Conservation (phyloP, 2,113 vertebrate genomes). For the Leucosticte australis region DNA sequence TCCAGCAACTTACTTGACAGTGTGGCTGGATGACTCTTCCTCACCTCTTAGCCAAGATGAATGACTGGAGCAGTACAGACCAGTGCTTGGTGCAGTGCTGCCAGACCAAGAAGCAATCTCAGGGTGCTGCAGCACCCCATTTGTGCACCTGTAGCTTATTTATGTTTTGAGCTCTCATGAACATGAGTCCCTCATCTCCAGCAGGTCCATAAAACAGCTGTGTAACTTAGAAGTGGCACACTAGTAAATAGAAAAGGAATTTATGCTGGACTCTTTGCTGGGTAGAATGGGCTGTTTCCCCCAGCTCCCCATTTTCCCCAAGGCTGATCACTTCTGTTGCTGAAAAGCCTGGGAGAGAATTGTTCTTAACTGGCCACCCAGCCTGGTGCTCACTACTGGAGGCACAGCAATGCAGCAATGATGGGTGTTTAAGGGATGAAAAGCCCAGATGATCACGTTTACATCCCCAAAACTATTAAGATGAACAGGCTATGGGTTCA, state of each 20-base stretch:
- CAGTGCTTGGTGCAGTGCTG: background rate
- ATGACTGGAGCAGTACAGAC: rapidly evolving
- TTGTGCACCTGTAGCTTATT: background rate
- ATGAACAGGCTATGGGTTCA: background rate
- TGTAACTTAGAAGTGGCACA: background rate
- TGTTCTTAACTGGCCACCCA: background rate
- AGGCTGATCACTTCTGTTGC: background rate
- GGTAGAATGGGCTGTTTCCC: background rate
- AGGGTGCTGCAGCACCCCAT: background rate
- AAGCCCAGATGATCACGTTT: background rate
- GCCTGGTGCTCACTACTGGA: background rate
- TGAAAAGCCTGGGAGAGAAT: background rate
- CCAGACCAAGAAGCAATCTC: background rate
- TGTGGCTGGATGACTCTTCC: background rate
- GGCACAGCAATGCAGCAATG: background rate
- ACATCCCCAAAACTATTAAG: background rate
- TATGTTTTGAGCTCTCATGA: background rate
- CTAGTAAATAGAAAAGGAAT: background rate
- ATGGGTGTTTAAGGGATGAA: background rate
- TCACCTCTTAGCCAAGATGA: background rate
- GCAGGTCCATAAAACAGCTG: background rate
- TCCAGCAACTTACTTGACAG: background rate
- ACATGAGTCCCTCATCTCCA: background rate
- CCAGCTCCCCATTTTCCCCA: background rate
- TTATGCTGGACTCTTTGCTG: background rate